Percentiles rank a stretch among this genome's conserved stretches.
Evolutionary conservation across 2,888 invertebrate species (phyloP).

Genomic region (Agrilus cyanescens): DNA sequence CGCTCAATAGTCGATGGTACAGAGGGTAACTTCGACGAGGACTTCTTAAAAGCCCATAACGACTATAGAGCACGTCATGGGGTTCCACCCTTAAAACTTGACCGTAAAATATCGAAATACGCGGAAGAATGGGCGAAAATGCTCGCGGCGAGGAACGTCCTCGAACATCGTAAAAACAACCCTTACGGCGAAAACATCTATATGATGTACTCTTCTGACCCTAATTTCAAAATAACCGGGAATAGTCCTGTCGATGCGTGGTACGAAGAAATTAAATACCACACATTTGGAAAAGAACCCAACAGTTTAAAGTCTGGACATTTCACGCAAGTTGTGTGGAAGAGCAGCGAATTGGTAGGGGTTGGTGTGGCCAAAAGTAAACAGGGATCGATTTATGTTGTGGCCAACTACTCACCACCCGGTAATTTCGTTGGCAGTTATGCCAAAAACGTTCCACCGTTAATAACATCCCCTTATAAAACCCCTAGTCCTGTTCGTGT

Average conservation of each 20-base stretch:
- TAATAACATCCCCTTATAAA: slow-evolving; percentile 12
- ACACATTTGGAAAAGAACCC: slow-evolving; percentile 52
- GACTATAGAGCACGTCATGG: slow-evolving; percentile 56
- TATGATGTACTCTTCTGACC: slow-evolving; percentile 61
- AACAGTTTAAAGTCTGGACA: slow-evolving; percentile 51
- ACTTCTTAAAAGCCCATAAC: slow-evolving; percentile 66
- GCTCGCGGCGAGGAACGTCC: slow-evolving; percentile 49
- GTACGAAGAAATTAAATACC: slow-evolving; percentile 56
- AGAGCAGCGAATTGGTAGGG: slow-evolving; percentile 50
- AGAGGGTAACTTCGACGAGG: slow-evolving; percentile 47
- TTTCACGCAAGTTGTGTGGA: slow-evolving; percentile 64
- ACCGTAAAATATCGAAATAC: slow-evolving; percentile 50
- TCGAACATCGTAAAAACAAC: slow-evolving; percentile 64
- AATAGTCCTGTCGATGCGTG: slow-evolving; percentile 66
- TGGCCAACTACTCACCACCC: slow-evolving; percentile 82
- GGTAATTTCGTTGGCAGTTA: slow-evolving; percentile 76
- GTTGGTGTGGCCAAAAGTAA: slow-evolving; percentile 56
- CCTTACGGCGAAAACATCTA: slow-evolving; percentile 79
- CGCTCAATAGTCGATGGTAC: slow-evolving; percentile 12
- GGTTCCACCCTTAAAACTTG: slow-evolving; percentile 54
- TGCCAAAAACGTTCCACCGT: slow-evolving; percentile 57
- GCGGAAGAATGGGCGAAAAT: slow-evolving; percentile 63
- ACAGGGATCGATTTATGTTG: slow-evolving; percentile 70
- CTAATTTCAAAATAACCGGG: slow-evolving; percentile 52
- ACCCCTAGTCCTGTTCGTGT: background rate